Base-by-base conservation (phyloP, 37 sponge, comb jelly and placozoan genomes). In the Spongilla lacustris region DNA sequence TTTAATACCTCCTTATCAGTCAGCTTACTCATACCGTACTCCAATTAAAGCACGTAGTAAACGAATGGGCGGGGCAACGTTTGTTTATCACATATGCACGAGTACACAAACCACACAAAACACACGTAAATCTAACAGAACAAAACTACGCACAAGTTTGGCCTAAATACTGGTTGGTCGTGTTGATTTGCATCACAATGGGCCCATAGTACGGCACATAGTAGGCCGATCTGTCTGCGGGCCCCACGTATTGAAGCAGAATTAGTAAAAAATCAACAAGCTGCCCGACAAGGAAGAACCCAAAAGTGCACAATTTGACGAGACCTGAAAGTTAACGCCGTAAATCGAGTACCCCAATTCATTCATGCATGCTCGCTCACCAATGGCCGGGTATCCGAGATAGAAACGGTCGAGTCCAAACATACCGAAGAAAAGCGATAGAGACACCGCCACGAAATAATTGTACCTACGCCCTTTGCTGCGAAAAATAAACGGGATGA, bases 331-430 rank as follows among this genome's bases (percentile, higher is more conserved):
- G 49, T 29, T 8, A 28, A 81, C 22, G 50, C 11, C 81, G 25
- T 10, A 36, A 68, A 12, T 34, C 30, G 28, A 29, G 25, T 70
- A 29, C 71, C 6, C 25, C 71, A 11, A 4, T 29, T 4, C 71
- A 41, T 41, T 41, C 41, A 36, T 28, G 24, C 25, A 26, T 5
- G 13, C 58, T 26, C 21, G 11, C 92, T 82, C 66, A 94, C 96
- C 97, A 67, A 97, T 89, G 34, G 97, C 97, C 49, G 95, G 92
- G 73, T 97, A 99, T 74, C 99, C 99, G 2, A 99, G 96, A 71
- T 99, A 99, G 83, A 99, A 97, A 30, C 99, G 74, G 68, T 99
- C 99, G 13, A 95, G 86, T 0, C 99, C 99, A 78, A 99, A 83
- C 89, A 99, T 93, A 9, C 99, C 99, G 58, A 99, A 84, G 79